phyloP scores from a whole-genome alignment of 2,113 vertebrate genomes.

The Melanerpes aurifrons region DNA sequence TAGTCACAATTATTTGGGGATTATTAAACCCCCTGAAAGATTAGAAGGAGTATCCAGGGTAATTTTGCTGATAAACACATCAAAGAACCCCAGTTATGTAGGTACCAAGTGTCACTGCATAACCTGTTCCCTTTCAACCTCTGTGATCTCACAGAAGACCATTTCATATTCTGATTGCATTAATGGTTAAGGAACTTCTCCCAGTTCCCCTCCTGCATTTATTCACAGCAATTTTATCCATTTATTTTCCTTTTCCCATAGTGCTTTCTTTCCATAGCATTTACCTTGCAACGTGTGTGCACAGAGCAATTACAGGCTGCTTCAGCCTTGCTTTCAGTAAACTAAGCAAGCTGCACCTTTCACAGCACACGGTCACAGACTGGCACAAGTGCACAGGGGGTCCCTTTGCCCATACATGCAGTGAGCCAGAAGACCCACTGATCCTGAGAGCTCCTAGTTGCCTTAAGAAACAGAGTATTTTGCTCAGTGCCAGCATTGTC shows the following conservation, averaged over 20 bases:
- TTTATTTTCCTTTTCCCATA: neutral
- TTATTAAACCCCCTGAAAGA: neutral
- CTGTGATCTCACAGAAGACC: neutral
- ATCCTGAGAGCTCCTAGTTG: neutral
- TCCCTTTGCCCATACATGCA: neutral
- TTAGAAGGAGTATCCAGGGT: neutral
- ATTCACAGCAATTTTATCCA: neutral
- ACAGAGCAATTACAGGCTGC: neutral
- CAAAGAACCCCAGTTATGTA: neutral
- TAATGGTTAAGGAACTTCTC: neutral
- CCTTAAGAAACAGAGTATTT: neutral
- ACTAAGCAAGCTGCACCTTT: neutral
- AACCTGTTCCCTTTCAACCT: neutral
- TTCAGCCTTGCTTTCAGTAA: neutral
- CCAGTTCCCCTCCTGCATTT: neutral
- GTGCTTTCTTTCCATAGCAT: neutral
- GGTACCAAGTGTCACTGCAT: neutral
- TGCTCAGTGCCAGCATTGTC: neutral
- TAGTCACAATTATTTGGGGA: neutral
- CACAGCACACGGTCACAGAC: fast-evolving
- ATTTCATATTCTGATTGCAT: neutral
- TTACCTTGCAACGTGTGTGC: neutral
- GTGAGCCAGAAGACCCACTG: neutral
- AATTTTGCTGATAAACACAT: neutral
- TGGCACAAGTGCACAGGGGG: neutral